Percentiles rank a stretch among this genome's conserved stretches.
Conservation (phyloP, 1,140 invertebrate species). For the Panagrolaimus sp. region DNA sequence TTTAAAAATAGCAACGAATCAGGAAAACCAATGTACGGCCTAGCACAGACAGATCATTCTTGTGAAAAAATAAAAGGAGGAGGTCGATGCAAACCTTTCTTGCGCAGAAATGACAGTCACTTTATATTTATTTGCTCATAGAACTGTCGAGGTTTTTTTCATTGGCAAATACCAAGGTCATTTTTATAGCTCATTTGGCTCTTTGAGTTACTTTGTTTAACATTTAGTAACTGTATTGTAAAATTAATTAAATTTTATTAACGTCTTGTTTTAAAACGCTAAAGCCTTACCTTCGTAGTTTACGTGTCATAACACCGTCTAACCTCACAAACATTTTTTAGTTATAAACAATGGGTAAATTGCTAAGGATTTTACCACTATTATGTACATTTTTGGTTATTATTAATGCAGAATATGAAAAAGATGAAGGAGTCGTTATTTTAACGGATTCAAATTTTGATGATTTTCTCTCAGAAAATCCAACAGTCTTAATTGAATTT, state of each 20-base stretch:
- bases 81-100: background rate
- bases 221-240: background rate
- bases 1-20: too few species aligned
- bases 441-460: constrained; percentile 45
- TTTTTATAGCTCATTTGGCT: background rate
- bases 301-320: background rate
- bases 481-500: constrained; percentile 42
- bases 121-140: constrained; percentile 1
- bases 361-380: background rate
- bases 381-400: background rate
- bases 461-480: constrained; percentile 35
- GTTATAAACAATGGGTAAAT: background rate
- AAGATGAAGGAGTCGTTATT: constrained; percentile 39
- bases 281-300: background rate
- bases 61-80: background rate
- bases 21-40: background rate
- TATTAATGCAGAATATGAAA: constrained; percentile 14
- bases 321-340: background rate
- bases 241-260: background rate
- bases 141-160: constrained; percentile 8
- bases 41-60: constrained; percentile 11
- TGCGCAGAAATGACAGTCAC: background rate
- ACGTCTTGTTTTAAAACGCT: too few species aligned
- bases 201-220: background rate
- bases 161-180: constrained; percentile 1